Percentiles rank a stretch among this genome's conserved stretches.
Conservation (phyloP, 53 echinoderm and acorn worm species). For the Apostichopus leukothele region DNA sequence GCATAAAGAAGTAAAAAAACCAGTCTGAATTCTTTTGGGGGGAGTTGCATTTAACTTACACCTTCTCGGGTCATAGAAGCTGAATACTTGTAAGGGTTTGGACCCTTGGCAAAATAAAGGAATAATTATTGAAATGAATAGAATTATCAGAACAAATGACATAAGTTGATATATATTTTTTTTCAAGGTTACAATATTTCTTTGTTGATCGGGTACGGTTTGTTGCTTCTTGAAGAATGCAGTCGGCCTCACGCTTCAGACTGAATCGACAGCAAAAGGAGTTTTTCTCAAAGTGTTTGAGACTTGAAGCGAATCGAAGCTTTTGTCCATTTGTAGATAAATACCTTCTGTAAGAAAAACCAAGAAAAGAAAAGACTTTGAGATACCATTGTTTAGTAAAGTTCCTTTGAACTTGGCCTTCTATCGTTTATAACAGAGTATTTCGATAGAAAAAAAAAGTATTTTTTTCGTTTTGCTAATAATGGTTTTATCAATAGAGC, state of each 20-base stretch:
- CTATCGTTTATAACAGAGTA: background rate
- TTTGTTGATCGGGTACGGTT: constrained; percentile 34
- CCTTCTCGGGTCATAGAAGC: constrained; percentile 43
- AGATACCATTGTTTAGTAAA: constrained; percentile 4
- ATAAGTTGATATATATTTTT: constrained; percentile 12
- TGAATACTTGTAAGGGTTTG: constrained; percentile 35
- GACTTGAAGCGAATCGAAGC: constrained; percentile 28
- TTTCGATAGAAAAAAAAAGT: constrained; percentile 1
- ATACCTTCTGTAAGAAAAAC: constrained; percentile 17
- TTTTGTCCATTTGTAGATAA: constrained; percentile 8
- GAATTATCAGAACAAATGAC: constrained; percentile 13
- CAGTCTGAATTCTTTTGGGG: too few species aligned
- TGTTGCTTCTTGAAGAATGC: constrained; percentile 42
- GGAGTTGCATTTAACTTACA: background rate
- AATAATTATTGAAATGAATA: background rate
- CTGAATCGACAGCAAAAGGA: constrained; percentile 6
- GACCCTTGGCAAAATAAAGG: background rate
- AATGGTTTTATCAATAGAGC: background rate
- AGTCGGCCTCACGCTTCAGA: constrained; percentile 18
- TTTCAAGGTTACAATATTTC: constrained; percentile 18
- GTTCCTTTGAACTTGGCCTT: constrained; percentile 42
- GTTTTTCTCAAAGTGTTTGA: constrained; percentile 32
- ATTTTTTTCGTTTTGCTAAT: background rate
- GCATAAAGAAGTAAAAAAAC: too few species aligned
- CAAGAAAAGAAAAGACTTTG: background rate